Evolutionary conservation across 2,797 vertebrate species (phyloP).

Genomic region (Pipistrellus pipistrellus): DNA sequence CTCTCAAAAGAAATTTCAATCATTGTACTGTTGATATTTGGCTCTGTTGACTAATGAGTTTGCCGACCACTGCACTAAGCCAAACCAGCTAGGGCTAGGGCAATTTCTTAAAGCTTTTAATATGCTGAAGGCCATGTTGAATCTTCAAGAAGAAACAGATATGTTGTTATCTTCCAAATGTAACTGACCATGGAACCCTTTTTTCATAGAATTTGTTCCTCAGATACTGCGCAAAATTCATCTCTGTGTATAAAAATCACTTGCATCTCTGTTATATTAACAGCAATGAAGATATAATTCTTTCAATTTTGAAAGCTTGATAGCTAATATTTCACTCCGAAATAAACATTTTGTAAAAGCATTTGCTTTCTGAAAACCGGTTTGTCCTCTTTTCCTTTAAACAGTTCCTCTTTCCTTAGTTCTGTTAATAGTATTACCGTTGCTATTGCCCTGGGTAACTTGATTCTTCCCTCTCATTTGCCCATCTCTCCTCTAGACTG

Average conservation of each 20-base stretch:
- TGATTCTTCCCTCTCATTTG: conserved; percentile 13
- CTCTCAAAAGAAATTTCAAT: too few relatives aligned
- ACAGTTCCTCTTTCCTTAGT: neutral
- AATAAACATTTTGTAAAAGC: neutral
- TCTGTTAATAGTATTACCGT: neutral
- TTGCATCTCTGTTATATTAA: neutral
- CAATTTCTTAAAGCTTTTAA: conserved; percentile 24
- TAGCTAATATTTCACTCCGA: neutral
- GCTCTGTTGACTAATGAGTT: too few relatives aligned
- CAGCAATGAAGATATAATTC: neutral
- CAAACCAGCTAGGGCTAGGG: too few relatives aligned
- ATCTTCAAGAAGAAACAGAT: neutral
- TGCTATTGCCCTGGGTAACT: conserved; percentile 13
- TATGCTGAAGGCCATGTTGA: neutral
- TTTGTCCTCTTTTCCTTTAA: conserved; percentile 30
- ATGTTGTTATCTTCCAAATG: conserved; percentile 15
- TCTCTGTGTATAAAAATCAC: neutral
- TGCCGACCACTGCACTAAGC: too few relatives aligned
- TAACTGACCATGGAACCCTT: neutral
- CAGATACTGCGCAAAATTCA: neutral
- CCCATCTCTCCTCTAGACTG: neutral
- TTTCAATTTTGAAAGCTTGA: conserved; percentile 40
- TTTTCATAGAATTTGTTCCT: neutral
- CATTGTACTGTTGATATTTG: too few relatives aligned
- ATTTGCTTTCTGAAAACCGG: conserved; percentile 25